Conservation (phyloP, 2,888 invertebrate genomes). For the Hoplodrina blanda region DNA sequence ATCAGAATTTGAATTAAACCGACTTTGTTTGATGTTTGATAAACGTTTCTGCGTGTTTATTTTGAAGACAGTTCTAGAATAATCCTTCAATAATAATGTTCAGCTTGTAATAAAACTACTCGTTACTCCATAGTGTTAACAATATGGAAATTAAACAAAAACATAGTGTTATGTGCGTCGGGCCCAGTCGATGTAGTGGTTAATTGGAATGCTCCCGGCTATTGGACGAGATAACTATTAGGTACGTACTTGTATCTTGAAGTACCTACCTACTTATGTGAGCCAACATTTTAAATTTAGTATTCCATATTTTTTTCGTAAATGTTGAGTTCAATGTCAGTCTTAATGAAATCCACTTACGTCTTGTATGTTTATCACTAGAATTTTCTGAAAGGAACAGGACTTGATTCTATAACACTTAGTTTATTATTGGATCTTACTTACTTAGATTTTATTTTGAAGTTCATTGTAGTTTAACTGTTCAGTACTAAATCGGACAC, state of each 20-base stretch:
- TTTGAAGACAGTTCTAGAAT: slow-evolving; percentile 1
- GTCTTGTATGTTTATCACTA: too few species aligned
- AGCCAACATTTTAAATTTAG: too few species aligned
- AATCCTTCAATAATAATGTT: not conserved
- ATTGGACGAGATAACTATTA: slow-evolving; percentile 8
- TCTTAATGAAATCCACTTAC: too few species aligned
- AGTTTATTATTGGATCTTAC: too few species aligned
- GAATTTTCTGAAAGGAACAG: too few species aligned
- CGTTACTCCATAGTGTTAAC: not conserved
- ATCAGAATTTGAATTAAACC: slow-evolving; percentile 19
- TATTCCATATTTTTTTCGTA: too few species aligned
- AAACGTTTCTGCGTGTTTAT: slow-evolving; percentile 11
- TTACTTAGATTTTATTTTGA: too few species aligned
- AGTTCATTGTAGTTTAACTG: too few species aligned
- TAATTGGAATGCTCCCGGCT: slow-evolving; percentile 33
- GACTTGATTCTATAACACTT: too few species aligned
- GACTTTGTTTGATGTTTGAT: slow-evolving; percentile 7
- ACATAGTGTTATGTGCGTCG: slow-evolving; percentile 3
- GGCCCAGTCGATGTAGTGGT: slow-evolving; percentile 8
- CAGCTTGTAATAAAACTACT: not conserved
- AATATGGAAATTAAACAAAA: slow-evolving; percentile 33
- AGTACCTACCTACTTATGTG: not conserved
- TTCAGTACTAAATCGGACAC: too few species aligned
- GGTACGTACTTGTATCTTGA: not conserved
- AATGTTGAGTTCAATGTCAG: too few species aligned